A percentile compares a stretch with the other conserved stretches of the same genome.
Conservation (phyloP, 2,113 vertebrate species). For the Cebidichthys violaceus region DNA sequence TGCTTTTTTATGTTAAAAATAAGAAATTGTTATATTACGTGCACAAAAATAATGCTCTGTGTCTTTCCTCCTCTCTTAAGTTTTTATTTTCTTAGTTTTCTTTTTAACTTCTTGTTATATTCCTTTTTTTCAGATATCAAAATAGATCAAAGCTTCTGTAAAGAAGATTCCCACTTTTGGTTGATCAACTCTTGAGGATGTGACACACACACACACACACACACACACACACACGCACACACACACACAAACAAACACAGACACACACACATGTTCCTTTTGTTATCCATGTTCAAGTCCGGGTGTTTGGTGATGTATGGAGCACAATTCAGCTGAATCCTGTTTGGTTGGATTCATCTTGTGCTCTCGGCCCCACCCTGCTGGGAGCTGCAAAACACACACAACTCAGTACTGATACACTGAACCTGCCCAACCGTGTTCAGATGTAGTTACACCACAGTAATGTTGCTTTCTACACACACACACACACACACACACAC, state of each 20-base stretch:
- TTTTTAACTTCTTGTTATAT: constrained; percentile 52
- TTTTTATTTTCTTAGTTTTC: constrained; percentile 31
- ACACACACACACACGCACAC: constrained; percentile 14
- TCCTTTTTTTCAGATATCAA: constrained; percentile 79
- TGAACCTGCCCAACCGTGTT: too few relatives aligned
- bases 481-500: neutral
- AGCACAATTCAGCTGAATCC: constrained; percentile 66
- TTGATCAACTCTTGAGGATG: constrained; percentile 79
- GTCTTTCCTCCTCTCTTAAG: constrained; percentile 67
- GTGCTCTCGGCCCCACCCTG: constrained; percentile 55
- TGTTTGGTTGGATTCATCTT: constrained; percentile 61
- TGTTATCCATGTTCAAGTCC: constrained; percentile 78
- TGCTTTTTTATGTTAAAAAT: constrained; percentile 76
- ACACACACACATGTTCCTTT: constrained; percentile 74
- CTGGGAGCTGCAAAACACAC: constrained; percentile 52
- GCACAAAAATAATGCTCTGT: constrained; percentile 82
- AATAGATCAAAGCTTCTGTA: constrained; percentile 80
- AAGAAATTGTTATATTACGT: constrained; percentile 79
- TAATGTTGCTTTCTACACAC: neutral
- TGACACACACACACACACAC: constrained; percentile 36
- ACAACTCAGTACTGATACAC: neutral
- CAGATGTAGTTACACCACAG: neutral
- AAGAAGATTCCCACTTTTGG: constrained; percentile 81
- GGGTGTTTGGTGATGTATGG: constrained; percentile 64
- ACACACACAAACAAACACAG: constrained; percentile 14